phyloP scores from a whole-genome alignment of 2,797 vertebrate species.

The Tinamus major region DNA sequence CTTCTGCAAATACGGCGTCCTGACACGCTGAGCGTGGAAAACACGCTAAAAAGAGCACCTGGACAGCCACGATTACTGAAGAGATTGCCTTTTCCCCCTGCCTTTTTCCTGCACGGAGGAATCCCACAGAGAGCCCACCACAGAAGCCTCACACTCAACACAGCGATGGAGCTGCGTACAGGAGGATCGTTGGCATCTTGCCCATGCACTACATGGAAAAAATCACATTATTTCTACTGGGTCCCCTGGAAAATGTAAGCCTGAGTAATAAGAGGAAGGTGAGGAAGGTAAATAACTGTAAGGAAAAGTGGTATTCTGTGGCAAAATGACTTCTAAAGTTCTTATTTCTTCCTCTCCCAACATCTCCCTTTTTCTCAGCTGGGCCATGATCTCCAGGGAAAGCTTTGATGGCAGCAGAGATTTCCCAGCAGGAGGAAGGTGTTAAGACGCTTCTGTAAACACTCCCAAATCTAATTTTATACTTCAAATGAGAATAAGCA shows the following conservation, averaged over 20 bases:
- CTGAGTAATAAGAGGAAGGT: background rate
- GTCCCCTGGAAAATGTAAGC: background rate
- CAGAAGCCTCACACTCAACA: background rate
- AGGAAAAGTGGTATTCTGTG: background rate
- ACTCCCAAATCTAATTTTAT: background rate
- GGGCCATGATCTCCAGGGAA: background rate
- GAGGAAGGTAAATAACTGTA: background rate
- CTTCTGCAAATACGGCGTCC: background rate
- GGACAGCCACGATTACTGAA: background rate
- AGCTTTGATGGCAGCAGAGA: background rate
- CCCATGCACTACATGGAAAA: background rate
- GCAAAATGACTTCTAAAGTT: background rate
- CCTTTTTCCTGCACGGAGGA: background rate
- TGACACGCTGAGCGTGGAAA: background rate
- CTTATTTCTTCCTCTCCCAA: background rate
- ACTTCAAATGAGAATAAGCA: background rate
- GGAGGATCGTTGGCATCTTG: background rate
- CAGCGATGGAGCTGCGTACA: background rate
- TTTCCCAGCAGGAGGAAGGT: background rate
- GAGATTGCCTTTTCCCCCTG: background rate
- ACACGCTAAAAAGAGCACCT: accelerated
- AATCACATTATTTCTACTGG: background rate
- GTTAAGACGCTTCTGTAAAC: background rate
- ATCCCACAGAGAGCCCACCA: accelerated
- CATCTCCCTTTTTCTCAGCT: background rate